phyloP scores from a whole-genome alignment of 35 echinoderm and acorn worm species.

The Strongylocentrotus purpuratus region DNA sequence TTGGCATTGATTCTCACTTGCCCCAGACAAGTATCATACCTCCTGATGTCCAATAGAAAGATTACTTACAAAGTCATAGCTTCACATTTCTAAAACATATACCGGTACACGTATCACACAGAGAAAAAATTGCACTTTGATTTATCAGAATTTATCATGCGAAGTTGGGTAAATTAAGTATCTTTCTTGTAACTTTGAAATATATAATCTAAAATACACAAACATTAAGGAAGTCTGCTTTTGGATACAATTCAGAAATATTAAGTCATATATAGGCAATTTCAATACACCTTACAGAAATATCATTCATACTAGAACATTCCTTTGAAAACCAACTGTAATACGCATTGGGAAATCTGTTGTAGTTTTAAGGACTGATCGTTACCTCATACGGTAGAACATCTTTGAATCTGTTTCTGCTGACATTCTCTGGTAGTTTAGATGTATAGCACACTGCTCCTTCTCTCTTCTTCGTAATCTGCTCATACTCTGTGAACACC shows the following conservation, averaged over 20 bases:
- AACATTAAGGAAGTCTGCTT: no score
- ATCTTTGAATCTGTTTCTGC: slow-evolving; percentile 87
- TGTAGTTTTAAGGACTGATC: background rate
- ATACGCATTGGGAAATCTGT: background rate
- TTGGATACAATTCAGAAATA: no score
- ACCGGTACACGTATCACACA: no score
- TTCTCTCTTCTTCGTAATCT: slow-evolving; percentile 79
- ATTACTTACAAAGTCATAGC: background rate
- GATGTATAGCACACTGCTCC: slow-evolving; percentile 78
- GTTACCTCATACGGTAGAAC: slow-evolving; percentile 96
- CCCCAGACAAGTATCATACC: background rate
- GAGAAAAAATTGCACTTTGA: no score
- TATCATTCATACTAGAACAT: background rate
- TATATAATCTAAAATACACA: no score
- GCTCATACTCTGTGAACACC: slow-evolving; percentile 98
- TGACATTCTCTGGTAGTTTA: slow-evolving; percentile 74
- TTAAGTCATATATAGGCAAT: no score
- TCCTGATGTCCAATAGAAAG: background rate
- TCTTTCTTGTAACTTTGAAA: no score
- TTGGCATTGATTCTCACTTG: background rate
- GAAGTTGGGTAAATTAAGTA: no score
- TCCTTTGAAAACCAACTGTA: background rate
- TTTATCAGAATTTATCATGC: no score
- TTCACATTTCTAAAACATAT: no score
- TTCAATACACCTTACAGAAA: background rate